phyloP scores from a whole-genome alignment of 1,140 invertebrate species.

The Phocides pigmalion region DNA sequence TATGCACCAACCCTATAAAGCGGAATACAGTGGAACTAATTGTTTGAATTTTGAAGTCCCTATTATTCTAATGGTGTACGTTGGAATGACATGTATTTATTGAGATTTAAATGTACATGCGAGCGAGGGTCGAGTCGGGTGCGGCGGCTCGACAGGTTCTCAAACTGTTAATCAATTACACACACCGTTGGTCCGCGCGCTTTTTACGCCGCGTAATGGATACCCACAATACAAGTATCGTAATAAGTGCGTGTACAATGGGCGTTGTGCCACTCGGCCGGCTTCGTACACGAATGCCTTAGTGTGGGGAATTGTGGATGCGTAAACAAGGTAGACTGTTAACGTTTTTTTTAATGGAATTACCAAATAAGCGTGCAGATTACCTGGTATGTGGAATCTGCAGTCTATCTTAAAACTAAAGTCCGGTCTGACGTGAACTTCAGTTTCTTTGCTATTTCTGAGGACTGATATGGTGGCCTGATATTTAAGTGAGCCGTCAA shows the following conservation, averaged over 20 bases:
- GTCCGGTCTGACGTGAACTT: too few relatives aligned
- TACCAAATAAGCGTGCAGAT: too few relatives aligned
- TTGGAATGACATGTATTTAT: slow-evolving; percentile 55
- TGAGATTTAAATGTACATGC: slow-evolving; percentile 55
- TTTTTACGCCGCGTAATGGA: slow-evolving; percentile 77
- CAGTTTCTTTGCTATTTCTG: too few relatives aligned
- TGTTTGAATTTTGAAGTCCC: too few relatives aligned
- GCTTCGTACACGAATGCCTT: slow-evolving; percentile 71
- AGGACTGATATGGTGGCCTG: too few relatives aligned
- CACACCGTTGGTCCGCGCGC: slow-evolving; percentile 65
- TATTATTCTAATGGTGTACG: too few relatives aligned
- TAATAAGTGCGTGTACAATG: slow-evolving; percentile 66
- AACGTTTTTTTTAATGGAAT: too few relatives aligned
- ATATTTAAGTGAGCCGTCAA: too few relatives aligned
- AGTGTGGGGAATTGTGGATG: not conserved
- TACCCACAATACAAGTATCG: slow-evolving; percentile 69
- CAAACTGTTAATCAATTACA: slow-evolving; percentile 77
- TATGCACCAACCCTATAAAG: too few relatives aligned
- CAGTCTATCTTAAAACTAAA: too few relatives aligned
- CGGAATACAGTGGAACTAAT: too few relatives aligned
- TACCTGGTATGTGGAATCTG: too few relatives aligned
- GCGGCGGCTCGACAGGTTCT: slow-evolving; percentile 38
- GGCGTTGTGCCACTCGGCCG: slow-evolving; percentile 45
- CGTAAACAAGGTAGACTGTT: not conserved
- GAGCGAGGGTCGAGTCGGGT: slow-evolving; percentile 40